A percentile compares a stretch with the other conserved stretches of the same genome.
phyloP scores from a whole-genome alignment of 2,113 vertebrate species.

The Buteo buteo region DNA sequence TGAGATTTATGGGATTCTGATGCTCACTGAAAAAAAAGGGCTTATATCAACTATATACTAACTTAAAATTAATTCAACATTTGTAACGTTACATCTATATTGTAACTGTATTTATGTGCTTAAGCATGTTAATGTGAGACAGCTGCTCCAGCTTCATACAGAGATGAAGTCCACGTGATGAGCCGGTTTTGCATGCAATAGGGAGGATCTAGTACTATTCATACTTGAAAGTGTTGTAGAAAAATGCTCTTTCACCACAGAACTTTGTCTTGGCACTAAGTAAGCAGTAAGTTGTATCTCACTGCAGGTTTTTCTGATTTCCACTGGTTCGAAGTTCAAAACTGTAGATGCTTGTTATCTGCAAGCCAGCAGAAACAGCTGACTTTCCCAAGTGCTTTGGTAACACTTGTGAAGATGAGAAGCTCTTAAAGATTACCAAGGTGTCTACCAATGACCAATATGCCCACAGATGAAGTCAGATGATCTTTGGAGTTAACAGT shows the following conservation, averaged over 20 bases:
- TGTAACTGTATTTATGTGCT: neutral
- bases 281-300: neutral
- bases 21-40: neutral
- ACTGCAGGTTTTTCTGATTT: neutral
- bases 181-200: neutral
- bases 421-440: neutral
- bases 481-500: neutral
- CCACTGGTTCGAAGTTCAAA: neutral
- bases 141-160: neutral
- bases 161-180: neutral
- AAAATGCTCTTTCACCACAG: neutral
- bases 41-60: neutral
- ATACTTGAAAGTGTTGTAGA: neutral
- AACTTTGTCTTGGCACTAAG: neutral
- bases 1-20: constrained; percentile 4
- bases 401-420: neutral
- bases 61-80: constrained; percentile 29
- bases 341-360: neutral
- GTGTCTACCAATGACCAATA: neutral
- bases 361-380: neutral
- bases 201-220: neutral
- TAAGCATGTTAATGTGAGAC: constrained; percentile 25
- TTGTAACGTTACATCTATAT: neutral
- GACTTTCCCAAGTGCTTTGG: neutral
- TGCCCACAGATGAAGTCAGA: neutral